phyloP scores from a whole-genome alignment of 2,797 vertebrate species.

The Cichlasoma orientale region DNA sequence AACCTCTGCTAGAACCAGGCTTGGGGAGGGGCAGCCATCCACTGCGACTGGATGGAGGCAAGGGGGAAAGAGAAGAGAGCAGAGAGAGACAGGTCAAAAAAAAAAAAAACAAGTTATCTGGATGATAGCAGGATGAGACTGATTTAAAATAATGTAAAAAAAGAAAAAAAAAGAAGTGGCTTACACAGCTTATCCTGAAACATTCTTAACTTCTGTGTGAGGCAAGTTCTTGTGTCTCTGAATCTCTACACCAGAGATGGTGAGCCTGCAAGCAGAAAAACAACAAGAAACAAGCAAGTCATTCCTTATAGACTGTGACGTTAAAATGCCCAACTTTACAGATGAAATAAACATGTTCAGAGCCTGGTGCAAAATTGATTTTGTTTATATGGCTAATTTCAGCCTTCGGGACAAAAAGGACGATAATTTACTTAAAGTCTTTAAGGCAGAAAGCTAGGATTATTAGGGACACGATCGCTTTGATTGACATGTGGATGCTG shows the following conservation, averaged over 20 bases:
- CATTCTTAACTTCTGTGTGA: background rate
- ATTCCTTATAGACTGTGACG: background rate
- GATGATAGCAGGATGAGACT: background rate
- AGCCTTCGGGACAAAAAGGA: background rate
- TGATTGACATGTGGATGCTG: background rate
- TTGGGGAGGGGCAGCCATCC: too few species aligned
- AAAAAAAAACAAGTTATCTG: background rate
- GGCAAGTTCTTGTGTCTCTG: background rate
- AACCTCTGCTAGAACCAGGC: too few species aligned
- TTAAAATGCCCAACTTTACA: background rate
- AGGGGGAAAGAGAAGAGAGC: too few species aligned
- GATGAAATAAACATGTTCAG: background rate
- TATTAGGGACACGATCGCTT: fast-evolving
- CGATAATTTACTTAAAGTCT: background rate
- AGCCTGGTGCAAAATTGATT: background rate
- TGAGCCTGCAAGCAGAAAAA: background rate
- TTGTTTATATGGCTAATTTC: background rate
- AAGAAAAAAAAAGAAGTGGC: too few species aligned
- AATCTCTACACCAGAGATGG: too few species aligned
- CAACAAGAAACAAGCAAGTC: background rate
- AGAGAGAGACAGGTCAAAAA: too few species aligned
- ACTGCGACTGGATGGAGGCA: too few species aligned
- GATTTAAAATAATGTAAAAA: background rate
- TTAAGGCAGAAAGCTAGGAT: background rate
- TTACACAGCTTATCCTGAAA: background rate